phyloP scores from a whole-genome alignment of 2,888 invertebrate species.

The Drosophila ezoana region DNA sequence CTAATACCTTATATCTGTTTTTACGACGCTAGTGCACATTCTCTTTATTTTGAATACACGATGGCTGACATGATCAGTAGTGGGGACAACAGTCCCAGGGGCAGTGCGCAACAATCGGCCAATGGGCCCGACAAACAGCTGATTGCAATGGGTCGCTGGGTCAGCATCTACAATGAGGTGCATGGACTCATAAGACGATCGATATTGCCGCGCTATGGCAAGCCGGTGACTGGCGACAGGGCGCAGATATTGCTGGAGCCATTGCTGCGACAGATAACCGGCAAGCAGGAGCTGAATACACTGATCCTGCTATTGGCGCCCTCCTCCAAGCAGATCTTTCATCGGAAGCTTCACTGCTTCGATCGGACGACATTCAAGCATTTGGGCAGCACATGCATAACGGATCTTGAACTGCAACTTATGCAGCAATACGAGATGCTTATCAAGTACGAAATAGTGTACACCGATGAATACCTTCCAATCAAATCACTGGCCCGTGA shows the following conservation, averaged over 20 bases:
- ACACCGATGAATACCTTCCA: slow-evolving; percentile 16
- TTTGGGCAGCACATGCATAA: slow-evolving; percentile 31
- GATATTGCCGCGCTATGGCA: slow-evolving; percentile 30
- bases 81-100: background rate
- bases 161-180: background rate
- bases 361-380: slow-evolving; percentile 10
- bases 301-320: slow-evolving; percentile 33
- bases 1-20: too few relatives aligned
- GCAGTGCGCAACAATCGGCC: background rate
- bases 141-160: slow-evolving; percentile 37
- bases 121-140: background rate
- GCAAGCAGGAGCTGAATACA: background rate
- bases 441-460: slow-evolving; percentile 44
- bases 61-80: background rate
- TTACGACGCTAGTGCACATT: too few relatives aligned
- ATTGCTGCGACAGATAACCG: slow-evolving; percentile 25
- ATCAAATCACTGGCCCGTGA: slow-evolving; percentile 11
- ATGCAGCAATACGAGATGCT: slow-evolving; percentile 38
- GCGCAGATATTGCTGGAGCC: slow-evolving; percentile 10
- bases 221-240: background rate
- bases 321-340: background rate
- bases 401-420: slow-evolving; percentile 14
- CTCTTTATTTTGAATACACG: too few relatives aligned
- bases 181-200: slow-evolving; percentile 21
- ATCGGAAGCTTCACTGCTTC: slow-evolving; percentile 46